Conservation (phyloP, 2,113 vertebrate genomes). For the Notarius lentiginosus region DNA sequence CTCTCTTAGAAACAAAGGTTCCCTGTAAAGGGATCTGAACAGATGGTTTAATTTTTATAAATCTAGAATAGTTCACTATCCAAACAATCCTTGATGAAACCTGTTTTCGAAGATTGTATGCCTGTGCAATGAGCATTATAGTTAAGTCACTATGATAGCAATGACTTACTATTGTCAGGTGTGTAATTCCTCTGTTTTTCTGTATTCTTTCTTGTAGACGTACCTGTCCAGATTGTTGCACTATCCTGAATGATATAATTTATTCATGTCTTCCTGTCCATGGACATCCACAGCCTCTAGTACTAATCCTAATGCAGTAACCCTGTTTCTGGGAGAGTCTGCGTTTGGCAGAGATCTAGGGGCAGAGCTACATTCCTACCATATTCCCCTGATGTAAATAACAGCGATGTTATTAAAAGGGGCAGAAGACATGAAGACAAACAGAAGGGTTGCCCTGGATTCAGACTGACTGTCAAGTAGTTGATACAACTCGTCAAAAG, state of each 20-base stretch:
- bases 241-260: slow-evolving; percentile 29
- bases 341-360: slow-evolving; percentile 21
- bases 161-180: neutral
- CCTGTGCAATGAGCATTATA: neutral
- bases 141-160: neutral
- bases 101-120: neutral
- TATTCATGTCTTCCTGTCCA: slow-evolving; percentile 8
- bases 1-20: neutral
- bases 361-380: slow-evolving; percentile 6
- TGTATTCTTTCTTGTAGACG: slow-evolving; percentile 18
- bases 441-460: neutral
- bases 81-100: neutral
- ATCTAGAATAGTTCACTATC: neutral
- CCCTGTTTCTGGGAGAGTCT: slow-evolving; percentile 17
- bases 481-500: neutral
- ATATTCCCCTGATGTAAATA: slow-evolving; percentile 22
- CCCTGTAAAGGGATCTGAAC: neutral
- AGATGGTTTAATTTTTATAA: neutral
- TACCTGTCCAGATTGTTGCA: neutral
- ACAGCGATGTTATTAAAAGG: slow-evolving; percentile 22
- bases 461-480: neutral
- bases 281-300: slow-evolving; percentile 27
- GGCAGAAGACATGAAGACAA: neutral
- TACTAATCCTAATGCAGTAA: slow-evolving; percentile 42
- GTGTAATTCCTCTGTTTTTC: slow-evolving; percentile 6